Evolutionary conservation across 1,140 invertebrate genomes (phyloP).

Genomic region (Drosophila lini): DNA sequence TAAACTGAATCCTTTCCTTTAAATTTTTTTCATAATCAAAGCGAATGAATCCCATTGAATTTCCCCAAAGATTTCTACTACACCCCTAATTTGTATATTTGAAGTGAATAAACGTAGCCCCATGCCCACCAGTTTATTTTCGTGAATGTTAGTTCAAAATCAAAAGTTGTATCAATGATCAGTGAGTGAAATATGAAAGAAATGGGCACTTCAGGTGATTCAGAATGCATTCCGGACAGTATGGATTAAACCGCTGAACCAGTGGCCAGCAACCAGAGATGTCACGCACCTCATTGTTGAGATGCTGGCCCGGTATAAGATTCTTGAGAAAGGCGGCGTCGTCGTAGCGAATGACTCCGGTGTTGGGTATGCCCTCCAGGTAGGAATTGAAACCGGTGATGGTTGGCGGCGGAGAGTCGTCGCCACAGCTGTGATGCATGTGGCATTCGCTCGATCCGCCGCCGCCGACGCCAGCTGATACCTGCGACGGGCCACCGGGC

Average conservation of each 20-base stretch:
- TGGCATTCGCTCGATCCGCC: slow-evolving; percentile 53
- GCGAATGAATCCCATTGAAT: too few species aligned
- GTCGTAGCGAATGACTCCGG: slow-evolving; percentile 82
- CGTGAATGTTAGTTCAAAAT: not conserved
- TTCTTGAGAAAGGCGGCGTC: slow-evolving; percentile 86
- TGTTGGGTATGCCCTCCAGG: slow-evolving; percentile 80
- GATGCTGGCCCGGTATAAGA: slow-evolving; percentile 85
- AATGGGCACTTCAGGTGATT: slow-evolving; percentile 8
- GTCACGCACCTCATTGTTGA: slow-evolving; percentile 85
- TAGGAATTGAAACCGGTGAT: slow-evolving; percentile 83
- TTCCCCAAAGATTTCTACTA: not conserved
- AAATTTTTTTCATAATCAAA: not conserved
- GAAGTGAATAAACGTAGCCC: not conserved
- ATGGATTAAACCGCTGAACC: not conserved
- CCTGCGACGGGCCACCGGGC: slow-evolving; percentile 7
- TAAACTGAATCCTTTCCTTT: not conserved
- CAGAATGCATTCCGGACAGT: not conserved
- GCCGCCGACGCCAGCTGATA: slow-evolving; percentile 16
- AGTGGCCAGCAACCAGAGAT: not conserved
- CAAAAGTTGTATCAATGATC: slow-evolving; percentile 1
- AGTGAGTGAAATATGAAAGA: slow-evolving; percentile 50
- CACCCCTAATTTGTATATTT: not conserved
- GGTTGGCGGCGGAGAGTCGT: slow-evolving; percentile 82
- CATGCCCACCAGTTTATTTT: slow-evolving; percentile 12
- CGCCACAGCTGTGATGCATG: slow-evolving; percentile 79